These are phyloP conservation scores for Ianthella basta DNA, from an alignment of 37 sponge, comb jelly and placozoan species.

Conservation along the genomic window DNA sequence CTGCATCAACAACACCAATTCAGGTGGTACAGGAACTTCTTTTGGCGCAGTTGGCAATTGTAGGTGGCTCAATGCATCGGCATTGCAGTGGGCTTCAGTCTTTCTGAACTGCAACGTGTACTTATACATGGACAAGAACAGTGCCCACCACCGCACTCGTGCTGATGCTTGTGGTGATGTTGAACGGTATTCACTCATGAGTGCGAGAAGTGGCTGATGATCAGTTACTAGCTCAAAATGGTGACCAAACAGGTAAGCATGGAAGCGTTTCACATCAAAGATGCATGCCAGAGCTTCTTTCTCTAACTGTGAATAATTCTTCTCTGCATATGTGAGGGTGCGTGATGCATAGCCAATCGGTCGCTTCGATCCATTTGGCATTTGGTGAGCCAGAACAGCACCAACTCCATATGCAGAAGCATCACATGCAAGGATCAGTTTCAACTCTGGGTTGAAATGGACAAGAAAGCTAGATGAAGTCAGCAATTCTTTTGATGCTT, in stretches of 20 bases:
- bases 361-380: slow-evolving; percentile 7
- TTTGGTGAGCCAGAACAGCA: slow-evolving; percentile 25
- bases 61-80: slow-evolving; percentile 5
- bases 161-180: neutral
- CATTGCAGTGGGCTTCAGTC: neutral
- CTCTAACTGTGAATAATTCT: too few species aligned
- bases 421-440: slow-evolving; percentile 17
- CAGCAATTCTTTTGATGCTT: slow-evolving; percentile 10
- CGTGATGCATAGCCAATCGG: slow-evolving; percentile 22
- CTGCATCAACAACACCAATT: neutral
- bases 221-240: slow-evolving; percentile 16
- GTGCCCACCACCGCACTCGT: slow-evolving; percentile 21
- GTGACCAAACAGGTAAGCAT: slow-evolving; percentile 8
- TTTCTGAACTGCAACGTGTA: slow-evolving; percentile 1
- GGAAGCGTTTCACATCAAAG: slow-evolving; percentile 4
- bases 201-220: neutral
- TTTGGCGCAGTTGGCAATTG: neutral
- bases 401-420: slow-evolving; percentile 32
- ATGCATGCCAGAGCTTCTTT: slow-evolving; percentile 25
- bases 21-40: neutral
- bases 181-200: neutral
- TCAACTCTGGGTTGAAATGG: slow-evolving; percentile 9
- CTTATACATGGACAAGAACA: neutral
- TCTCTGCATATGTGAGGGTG: slow-evolving; percentile 12
- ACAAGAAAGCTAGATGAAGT: neutral